Evolutionary conservation across 2,113 vertebrate species (phyloP), one percentile per base, ranked within the genome.

Genomic region (Vanacampus margaritifer): DNA sequence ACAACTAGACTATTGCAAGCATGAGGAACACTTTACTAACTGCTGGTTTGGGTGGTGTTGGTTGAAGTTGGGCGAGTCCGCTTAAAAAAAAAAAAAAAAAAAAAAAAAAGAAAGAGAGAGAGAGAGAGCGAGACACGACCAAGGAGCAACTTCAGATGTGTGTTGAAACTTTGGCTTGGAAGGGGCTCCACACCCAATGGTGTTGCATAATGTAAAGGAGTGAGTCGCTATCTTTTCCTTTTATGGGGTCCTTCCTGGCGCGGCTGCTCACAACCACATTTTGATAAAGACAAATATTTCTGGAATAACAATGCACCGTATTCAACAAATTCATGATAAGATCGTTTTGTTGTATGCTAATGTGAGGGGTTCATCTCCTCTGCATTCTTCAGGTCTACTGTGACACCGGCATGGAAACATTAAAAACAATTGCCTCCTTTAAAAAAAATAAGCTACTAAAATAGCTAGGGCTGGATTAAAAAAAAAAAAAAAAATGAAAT

Each of bases 1-100:
- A 69, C 36, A 41, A 62, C 6, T 12, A 43, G 39, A 43, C 24
- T 24, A 16, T 43, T 26, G 39, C 39, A 62, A 17, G 60, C 60
- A 62, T 62, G 39, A 43, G 23, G 53, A 60, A 11, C 0, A 2
- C 64, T 39, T 65, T 41, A 81, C 79, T 84, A 78, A 87, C 76
- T 5, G 24, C 5, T 24, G 37, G 16, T 64, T 11, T 70, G 59
- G 66, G 24, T 58, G 81, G 46, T 80, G 74, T 58, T 48, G 0
- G 19, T n/a, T 66, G 72, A 62, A 17, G 14, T 39, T 17, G 60
- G 37, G 74, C 73, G 79, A 57, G 6, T 60, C 2, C 7, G n/a
- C n/a, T n/a, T n/a, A n/a, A n/a, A n/a, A n/a, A n/a, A n/a, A n/a
- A n/a, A n/a, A n/a, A n/a, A n/a, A n/a, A n/a, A n/a, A n/a, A n/a